phyloP scores from a whole-genome alignment of 2,113 vertebrate species.

The Sclerurus mexicanus region DNA sequence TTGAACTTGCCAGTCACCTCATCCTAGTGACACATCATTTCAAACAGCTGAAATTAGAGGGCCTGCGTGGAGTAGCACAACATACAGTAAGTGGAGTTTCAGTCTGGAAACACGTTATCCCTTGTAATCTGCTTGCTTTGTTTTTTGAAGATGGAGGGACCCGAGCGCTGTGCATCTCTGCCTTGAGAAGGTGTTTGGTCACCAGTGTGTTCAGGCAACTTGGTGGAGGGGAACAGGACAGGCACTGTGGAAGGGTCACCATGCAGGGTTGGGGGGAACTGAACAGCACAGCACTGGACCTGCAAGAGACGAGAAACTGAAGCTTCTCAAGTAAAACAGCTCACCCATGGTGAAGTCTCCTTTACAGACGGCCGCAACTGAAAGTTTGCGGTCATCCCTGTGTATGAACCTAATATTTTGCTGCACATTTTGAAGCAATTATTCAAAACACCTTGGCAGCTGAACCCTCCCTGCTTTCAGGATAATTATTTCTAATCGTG shows the following conservation, averaged over 20 bases:
- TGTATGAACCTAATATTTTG: not conserved
- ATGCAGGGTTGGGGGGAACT: fast-evolving
- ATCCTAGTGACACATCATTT: constrained; percentile 37
- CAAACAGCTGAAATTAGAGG: constrained; percentile 8
- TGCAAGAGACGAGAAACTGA: too few species aligned
- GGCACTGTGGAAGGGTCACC: fast-evolving
- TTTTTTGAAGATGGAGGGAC: not conserved
- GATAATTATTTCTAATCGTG: constrained; percentile 52
- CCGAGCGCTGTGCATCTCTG: not conserved
- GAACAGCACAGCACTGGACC: not conserved
- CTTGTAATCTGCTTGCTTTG: not conserved
- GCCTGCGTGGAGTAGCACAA: not conserved
- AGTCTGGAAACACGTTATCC: not conserved
- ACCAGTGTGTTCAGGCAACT: not conserved
- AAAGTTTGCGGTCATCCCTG: not conserved
- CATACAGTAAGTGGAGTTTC: not conserved
- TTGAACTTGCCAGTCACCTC: constrained; percentile 70
- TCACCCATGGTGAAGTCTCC: not conserved
- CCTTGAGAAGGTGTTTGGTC: not conserved
- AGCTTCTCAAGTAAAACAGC: not conserved
- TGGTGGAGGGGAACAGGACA: not conserved
- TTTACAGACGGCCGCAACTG: not conserved
- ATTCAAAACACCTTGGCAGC: constrained; percentile 62
- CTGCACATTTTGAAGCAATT: not conserved
- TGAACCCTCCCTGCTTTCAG: constrained; percentile 27